A percentile compares a stretch with the other conserved stretches of the same genome.
phyloP scores from a whole-genome alignment of 2,888 invertebrate genomes.

The Anoncus sp. region DNA sequence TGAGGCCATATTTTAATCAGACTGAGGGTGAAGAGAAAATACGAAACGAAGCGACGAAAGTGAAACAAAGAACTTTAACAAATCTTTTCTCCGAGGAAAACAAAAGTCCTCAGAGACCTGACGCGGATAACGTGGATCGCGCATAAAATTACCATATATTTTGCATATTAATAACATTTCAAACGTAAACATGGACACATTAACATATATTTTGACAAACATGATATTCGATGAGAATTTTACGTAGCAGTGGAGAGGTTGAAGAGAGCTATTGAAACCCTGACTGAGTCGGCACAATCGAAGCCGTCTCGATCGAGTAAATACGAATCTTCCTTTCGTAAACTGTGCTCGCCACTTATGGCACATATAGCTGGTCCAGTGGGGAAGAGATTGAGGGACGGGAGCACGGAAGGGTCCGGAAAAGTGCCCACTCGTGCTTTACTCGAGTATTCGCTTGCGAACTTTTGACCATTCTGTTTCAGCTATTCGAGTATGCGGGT shows the following conservation, averaged over 20 bases:
- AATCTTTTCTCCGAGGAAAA: background rate
- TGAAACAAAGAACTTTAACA: background rate
- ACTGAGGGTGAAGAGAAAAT: background rate
- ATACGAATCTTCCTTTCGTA: constrained; percentile 49
- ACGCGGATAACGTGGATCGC: background rate
- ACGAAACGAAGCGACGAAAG: constrained; percentile 1
- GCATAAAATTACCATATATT: constrained; percentile 12
- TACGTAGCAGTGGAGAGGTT: background rate
- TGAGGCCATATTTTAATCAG: background rate
- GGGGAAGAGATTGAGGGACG: background rate
- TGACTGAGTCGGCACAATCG: constrained; percentile 6
- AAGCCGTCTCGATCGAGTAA: constrained; percentile 26
- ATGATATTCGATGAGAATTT: background rate
- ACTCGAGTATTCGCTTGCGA: constrained; percentile 17
- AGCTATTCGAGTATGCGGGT: background rate
- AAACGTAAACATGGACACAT: background rate
- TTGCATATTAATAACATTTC: constrained; percentile 15
- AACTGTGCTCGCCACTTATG: constrained; percentile 29
- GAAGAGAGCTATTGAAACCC: background rate
- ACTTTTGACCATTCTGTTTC: constrained; percentile 16
- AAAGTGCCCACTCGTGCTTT: constrained; percentile 35
- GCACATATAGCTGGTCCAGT: constrained; percentile 5
- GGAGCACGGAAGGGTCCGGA: constrained; percentile 3
- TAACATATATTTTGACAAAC: background rate
- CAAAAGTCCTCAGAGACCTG: background rate